phyloP scores from a whole-genome alignment of 2,797 vertebrate genomes.

The Hypotaenidia okinawae region DNA sequence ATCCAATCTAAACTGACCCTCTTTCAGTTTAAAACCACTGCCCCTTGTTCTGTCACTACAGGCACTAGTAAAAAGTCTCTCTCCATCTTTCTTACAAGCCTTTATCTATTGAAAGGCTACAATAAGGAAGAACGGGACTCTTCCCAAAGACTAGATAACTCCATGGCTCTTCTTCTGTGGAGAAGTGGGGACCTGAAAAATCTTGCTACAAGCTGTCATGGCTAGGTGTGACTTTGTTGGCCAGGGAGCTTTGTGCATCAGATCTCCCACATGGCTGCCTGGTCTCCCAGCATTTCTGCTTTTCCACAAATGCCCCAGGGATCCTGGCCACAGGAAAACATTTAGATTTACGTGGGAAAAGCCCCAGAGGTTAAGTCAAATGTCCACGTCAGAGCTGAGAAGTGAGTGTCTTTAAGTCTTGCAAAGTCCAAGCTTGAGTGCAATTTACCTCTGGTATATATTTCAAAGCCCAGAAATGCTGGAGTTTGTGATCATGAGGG shows the following conservation, averaged over 20 bases:
- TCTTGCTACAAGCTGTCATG: neutral
- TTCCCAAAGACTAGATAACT: neutral
- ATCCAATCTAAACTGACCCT: neutral
- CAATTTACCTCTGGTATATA: neutral
- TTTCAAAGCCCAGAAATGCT: neutral
- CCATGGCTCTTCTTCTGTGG: neutral
- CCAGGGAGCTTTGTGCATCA: neutral
- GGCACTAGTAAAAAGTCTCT: neutral
- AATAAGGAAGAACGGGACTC: neutral
- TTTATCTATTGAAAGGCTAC: neutral
- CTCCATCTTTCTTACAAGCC: neutral
- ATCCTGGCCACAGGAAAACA: neutral
- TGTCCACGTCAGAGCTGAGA: fast-evolving
- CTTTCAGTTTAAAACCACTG: neutral
- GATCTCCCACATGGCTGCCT: neutral
- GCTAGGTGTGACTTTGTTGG: neutral
- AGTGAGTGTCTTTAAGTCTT: neutral
- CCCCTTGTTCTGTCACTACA: neutral
- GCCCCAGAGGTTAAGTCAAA: neutral
- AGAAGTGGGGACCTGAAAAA: neutral
- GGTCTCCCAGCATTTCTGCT: neutral
- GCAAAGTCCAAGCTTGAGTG: neutral
- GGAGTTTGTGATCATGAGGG: neutral
- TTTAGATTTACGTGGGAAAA: neutral
- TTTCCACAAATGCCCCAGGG: neutral